A percentile compares a stretch with the other conserved stretches of the same genome.
Evolutionary conservation across 2,113 vertebrate species (phyloP).

Genomic region (Nerophis ophidion): DNA sequence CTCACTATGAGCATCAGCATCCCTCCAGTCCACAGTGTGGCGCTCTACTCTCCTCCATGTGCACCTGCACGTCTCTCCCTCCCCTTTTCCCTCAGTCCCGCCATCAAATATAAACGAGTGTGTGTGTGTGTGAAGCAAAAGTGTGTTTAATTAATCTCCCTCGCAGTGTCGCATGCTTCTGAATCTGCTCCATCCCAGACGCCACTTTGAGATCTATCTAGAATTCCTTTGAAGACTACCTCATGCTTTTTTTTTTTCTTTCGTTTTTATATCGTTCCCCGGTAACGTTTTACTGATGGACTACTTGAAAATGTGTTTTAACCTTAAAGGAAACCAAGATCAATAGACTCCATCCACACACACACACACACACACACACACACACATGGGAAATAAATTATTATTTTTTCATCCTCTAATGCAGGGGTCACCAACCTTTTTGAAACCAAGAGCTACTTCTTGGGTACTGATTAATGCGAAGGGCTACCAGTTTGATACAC

Average conservation of each 20-base stretch:
- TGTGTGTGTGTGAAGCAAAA: constrained; percentile 22
- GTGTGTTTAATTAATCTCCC: constrained; percentile 57
- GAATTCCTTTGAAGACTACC: constrained; percentile 65
- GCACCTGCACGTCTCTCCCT: constrained; percentile 37
- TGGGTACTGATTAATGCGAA: too few relatives aligned
- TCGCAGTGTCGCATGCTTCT: constrained; percentile 51
- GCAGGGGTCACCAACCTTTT: too few relatives aligned
- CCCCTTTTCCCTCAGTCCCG: constrained; percentile 4
- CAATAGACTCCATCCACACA: constrained; percentile 65
- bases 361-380: constrained; percentile 65
- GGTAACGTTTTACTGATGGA: constrained; percentile 50
- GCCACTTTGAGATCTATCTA: constrained; percentile 63
- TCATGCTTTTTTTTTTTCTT: constrained; percentile 56
- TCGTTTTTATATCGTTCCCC: constrained; percentile 56
- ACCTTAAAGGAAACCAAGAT: constrained; percentile 72
- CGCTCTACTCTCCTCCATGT: constrained; percentile 48
- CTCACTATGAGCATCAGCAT: constrained; percentile 10
- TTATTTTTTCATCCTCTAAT: constrained; percentile 72
- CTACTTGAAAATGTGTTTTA: constrained; percentile 63
- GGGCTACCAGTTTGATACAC: too few relatives aligned
- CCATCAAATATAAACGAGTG: constrained; percentile 35
- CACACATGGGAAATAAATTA: constrained; percentile 72
- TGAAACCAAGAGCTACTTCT: too few relatives aligned
- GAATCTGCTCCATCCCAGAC: constrained; percentile 62
- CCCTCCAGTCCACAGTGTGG: constrained; percentile 73